These are phyloP conservation scores for Pachycephala philippinensis DNA, from an alignment of 2,113 vertebrate genomes.

Conservation along the genomic window DNA sequence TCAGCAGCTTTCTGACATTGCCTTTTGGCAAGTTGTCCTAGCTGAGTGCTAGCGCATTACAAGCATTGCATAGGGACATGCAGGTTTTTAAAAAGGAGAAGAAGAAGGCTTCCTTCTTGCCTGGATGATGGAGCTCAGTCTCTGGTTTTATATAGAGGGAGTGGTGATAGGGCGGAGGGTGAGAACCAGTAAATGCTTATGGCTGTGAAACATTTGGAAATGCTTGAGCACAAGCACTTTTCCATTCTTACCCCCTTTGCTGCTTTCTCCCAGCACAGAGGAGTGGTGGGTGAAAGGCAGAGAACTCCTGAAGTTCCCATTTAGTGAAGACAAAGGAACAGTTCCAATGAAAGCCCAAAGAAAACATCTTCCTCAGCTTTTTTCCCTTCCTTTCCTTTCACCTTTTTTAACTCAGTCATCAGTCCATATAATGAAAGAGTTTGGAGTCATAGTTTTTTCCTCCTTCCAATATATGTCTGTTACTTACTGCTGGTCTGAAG, in stretches of 20 bases:
- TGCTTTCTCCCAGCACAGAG: not conserved
- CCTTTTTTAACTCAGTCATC: not conserved
- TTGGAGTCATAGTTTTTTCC: not conserved
- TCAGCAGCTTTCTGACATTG: slow-evolving; percentile 41
- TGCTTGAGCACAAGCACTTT: slow-evolving; percentile 33
- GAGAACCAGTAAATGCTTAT: slow-evolving; percentile 10
- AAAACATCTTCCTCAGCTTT: not conserved
- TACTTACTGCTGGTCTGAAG: not conserved
- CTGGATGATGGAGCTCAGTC: not conserved
- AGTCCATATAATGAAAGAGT: not conserved
- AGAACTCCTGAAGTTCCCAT: slow-evolving; percentile 13
- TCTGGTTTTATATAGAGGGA: slow-evolving; percentile 30
- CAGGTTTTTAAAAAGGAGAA: not conserved
- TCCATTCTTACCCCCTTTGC: not conserved
- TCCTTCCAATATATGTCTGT: not conserved
- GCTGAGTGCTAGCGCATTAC: not conserved
- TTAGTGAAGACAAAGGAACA: not conserved
- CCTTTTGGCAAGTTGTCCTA: slow-evolving; percentile 48
- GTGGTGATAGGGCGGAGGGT: slow-evolving; percentile 36
- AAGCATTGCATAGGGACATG: not conserved
- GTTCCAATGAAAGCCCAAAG: slow-evolving; percentile 11
- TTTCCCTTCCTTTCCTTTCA: not conserved
- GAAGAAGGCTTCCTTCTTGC: not conserved
- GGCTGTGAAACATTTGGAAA: slow-evolving; percentile 62
- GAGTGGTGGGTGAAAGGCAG: slow-evolving; percentile 1